phyloP scores from a whole-genome alignment of 2,888 invertebrate genomes.

The Drosophila pseudotakahashii region DNA sequence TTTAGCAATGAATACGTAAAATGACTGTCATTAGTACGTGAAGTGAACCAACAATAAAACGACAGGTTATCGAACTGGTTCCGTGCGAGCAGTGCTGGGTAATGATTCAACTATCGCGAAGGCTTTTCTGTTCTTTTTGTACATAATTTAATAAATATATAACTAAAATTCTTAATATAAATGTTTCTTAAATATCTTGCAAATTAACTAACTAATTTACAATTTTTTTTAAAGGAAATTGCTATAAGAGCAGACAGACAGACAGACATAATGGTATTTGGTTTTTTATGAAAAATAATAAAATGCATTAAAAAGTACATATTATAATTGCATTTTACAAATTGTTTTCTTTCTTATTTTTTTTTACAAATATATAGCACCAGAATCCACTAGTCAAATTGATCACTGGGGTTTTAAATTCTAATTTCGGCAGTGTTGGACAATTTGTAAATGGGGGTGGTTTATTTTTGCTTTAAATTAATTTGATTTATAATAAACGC shows the following conservation, averaged over 20 bases:
- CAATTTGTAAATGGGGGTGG: not conserved
- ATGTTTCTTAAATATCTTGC: not conserved
- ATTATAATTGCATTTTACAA: too few relatives aligned
- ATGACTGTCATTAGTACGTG: constrained; percentile 57
- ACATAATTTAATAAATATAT: too few relatives aligned
- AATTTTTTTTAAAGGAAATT: too few relatives aligned
- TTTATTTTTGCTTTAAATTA: not conserved
- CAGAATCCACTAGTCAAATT: not conserved
- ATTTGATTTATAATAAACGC: not conserved
- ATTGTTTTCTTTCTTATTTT: too few relatives aligned
- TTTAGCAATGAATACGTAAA: constrained; percentile 47
- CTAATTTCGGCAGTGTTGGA: not conserved
- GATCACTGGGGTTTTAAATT: not conserved
- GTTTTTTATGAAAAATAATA: too few relatives aligned
- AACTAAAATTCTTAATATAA: not conserved
- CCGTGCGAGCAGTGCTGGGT: constrained; percentile 7
- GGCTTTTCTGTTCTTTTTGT: too few relatives aligned
- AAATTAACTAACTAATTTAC: too few relatives aligned
- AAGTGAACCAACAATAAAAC: constrained; percentile 41
- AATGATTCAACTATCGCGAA: constrained; percentile 2
- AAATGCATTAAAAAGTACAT: too few relatives aligned
- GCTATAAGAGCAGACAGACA: too few relatives aligned
- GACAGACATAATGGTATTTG: too few relatives aligned
- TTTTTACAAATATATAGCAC: too few relatives aligned
- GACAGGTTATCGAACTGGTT: constrained; percentile 41